These are phyloP conservation scores for Drosophila subsilvestris DNA, from an alignment of 2,888 invertebrate genomes.

Conservation along the genomic window DNA sequence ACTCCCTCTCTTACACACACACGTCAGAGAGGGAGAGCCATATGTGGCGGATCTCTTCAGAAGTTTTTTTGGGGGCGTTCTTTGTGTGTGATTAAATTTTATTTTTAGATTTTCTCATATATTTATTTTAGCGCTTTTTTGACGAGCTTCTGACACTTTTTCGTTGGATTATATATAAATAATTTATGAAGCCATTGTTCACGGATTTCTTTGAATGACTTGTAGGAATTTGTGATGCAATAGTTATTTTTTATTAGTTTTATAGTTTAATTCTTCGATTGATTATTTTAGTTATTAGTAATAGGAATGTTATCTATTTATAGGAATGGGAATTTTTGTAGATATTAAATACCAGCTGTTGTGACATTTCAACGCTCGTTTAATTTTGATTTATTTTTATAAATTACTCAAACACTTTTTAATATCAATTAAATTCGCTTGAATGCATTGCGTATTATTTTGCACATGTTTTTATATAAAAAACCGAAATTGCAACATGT, in stretches of 20 bases:
- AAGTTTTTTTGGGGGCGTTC: conserved; percentile 29
- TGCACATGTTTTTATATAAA: conserved; percentile 24
- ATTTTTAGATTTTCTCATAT: conserved; percentile 25
- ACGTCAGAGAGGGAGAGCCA: not conserved
- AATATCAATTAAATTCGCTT: conserved; percentile 10
- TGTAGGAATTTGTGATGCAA: conserved; percentile 19
- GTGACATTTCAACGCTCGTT: not conserved
- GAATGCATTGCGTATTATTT: conserved; percentile 10
- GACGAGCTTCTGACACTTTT: conserved; percentile 21
- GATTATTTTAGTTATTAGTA: no score
- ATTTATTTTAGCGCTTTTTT: conserved; percentile 10
- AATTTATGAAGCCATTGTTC: conserved; percentile 13
- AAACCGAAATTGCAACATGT: conserved; percentile 20
- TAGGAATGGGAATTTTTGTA: no score
- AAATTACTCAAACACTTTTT: not conserved
- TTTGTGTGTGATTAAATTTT: conserved; percentile 27
- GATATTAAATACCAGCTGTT: not conserved
- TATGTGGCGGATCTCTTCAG: conserved; percentile 4
- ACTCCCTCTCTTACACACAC: not conserved
- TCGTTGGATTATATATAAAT: conserved; percentile 21
- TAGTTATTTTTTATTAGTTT: conserved; percentile 14
- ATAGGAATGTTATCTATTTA: no score
- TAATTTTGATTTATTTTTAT: not conserved
- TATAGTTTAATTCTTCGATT: not conserved
- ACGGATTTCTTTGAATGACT: conserved; percentile 1